These are phyloP conservation scores for Entelurus aequoreus DNA, from an alignment of 2,113 vertebrate species.

Conservation along the genomic window DNA sequence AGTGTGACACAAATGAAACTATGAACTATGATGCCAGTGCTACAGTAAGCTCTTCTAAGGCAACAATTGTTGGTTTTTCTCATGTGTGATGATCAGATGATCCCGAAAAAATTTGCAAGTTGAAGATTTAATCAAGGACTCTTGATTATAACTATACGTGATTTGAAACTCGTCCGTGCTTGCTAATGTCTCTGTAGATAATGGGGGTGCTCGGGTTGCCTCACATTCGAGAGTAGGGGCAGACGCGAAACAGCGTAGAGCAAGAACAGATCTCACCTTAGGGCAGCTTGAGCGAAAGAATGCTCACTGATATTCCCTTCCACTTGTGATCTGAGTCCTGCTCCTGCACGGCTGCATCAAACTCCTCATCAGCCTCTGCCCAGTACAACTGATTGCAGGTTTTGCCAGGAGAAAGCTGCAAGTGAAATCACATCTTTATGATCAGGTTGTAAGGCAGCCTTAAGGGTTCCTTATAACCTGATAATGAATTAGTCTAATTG, in stretches of 20 bases:
- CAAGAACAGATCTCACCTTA: conserved; percentile 15
- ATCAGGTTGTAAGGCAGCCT: neutral
- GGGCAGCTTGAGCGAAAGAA: neutral
- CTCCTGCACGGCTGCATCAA: conserved; percentile 1
- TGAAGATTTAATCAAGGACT: neutral
- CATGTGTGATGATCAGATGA: neutral
- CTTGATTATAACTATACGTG: neutral
- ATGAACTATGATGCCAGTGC: too few species aligned
- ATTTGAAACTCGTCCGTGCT: neutral
- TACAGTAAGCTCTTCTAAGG: neutral
- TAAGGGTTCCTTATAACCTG: neutral
- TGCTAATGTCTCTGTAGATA: neutral
- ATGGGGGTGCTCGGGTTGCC: neutral
- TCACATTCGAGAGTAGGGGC: neutral
- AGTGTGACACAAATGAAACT: too few species aligned
- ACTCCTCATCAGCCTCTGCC: conserved; percentile 10
- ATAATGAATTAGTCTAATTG: conserved; percentile 15
- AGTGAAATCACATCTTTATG: conserved; percentile 13
- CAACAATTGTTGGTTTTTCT: too few species aligned
- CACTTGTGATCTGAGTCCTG: conserved; percentile 21
- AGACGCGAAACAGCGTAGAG: neutral
- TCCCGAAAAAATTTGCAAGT: neutral
- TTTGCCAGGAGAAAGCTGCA: conserved; percentile 17
- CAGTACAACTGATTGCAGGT: conserved; percentile 10
- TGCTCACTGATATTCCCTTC: conserved; percentile 6